phyloP scores from a whole-genome alignment of 2,113 vertebrate genomes.

The Puntigrus tetrazona region DNA sequence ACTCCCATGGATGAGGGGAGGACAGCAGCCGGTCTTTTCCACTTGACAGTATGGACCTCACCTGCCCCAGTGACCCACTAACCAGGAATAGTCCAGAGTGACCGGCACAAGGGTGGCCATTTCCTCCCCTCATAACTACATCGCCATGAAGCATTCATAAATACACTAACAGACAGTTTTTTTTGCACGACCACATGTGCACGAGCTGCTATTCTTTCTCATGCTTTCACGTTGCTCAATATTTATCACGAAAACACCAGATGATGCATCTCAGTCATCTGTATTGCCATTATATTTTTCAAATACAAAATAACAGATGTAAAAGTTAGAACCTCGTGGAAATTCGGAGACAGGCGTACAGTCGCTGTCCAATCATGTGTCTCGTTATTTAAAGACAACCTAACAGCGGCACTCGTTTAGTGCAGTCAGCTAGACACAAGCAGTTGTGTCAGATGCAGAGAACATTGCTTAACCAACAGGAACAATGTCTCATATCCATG shows the following conservation, averaged over 20 bases:
- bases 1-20: slow-evolving; percentile 14
- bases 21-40: neutral
- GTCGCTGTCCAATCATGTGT: neutral
- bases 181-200: neutral
- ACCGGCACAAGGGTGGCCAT: slow-evolving; percentile 13
- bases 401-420: neutral
- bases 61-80: slow-evolving; percentile 52
- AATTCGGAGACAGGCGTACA: neutral
- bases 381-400: slow-evolving; percentile 29
- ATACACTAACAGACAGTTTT: slow-evolving; percentile 9
- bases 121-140: slow-evolving; percentile 8
- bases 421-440: slow-evolving; percentile 9
- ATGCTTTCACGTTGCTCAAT: neutral
- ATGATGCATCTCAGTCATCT: neutral
- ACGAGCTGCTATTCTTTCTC: neutral
- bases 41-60: neutral
- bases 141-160: slow-evolving; percentile 2
- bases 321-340: neutral
- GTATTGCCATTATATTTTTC: neutral
- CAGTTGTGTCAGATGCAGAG: slow-evolving; percentile 10
- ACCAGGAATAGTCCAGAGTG: slow-evolving; percentile 48
- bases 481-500: slow-evolving; percentile 27
- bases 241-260: neutral
- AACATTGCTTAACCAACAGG: slow-evolving; percentile 9
- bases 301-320: neutral